Percentiles rank a stretch among this genome's conserved stretches.
Evolutionary conservation across 2,113 vertebrate genomes (phyloP).

Genomic region (Eptatretus burgeri): DNA sequence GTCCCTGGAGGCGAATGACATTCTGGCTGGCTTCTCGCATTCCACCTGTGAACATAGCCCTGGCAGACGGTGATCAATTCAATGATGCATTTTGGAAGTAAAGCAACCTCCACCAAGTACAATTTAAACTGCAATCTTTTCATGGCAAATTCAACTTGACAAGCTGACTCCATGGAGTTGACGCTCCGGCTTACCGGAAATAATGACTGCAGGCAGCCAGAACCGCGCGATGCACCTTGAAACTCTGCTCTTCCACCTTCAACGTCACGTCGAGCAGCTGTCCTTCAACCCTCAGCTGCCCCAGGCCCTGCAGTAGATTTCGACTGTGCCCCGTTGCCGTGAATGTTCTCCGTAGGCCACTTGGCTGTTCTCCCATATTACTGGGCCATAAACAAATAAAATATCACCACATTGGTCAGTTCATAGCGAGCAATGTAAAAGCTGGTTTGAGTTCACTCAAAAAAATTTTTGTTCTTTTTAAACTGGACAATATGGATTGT

Average conservation of each 20-base stretch:
- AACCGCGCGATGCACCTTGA: conserved; percentile 77
- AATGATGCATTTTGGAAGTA: no score
- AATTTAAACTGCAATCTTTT: no score
- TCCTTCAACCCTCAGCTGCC: conserved; percentile 45
- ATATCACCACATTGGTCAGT: no score
- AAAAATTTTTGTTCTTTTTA: no score
- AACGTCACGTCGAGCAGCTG: conserved; percentile 74
- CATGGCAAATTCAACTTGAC: no score
- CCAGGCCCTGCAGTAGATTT: conserved; percentile 58
- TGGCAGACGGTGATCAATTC: conserved; percentile 14
- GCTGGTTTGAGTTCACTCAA: no score
- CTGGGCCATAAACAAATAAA: no score
- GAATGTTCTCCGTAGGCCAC: conserved; percentile 57
- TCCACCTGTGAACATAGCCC: conserved; percentile 92
- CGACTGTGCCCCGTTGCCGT: conserved; percentile 61
- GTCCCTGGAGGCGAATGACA: conserved; percentile 53
- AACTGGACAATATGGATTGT: no score
- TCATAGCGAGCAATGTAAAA: no score
- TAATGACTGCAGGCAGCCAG: conserved; percentile 94
- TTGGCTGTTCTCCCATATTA: conserved; percentile 28
- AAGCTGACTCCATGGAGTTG: no score
- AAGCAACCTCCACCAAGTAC: no score
- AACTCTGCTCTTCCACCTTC: conserved; percentile 51
- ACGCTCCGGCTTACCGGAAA: conserved; percentile 36
- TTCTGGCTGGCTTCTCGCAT: conserved; percentile 76